Conservation (phyloP, 2,888 invertebrate genomes). For the Noctua comes region DNA sequence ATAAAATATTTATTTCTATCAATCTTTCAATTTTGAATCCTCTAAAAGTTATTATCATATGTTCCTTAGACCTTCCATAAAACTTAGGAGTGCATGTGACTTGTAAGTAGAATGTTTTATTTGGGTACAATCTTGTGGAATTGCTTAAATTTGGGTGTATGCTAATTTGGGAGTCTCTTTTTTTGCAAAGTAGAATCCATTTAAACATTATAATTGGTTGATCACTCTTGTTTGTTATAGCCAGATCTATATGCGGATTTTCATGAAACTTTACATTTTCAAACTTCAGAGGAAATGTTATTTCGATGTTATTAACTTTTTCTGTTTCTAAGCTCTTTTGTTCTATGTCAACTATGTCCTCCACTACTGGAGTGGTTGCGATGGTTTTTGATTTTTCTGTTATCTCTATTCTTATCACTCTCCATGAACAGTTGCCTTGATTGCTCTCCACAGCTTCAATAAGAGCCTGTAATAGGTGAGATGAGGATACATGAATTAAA, state of each 20-base stretch:
- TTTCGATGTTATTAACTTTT: constrained; percentile 87
- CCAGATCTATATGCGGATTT: constrained; percentile 71
- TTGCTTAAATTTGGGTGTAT: constrained; percentile 82
- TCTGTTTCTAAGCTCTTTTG: constrained; percentile 75
- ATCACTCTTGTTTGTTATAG: constrained; percentile 85
- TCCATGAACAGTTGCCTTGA: constrained; percentile 90
- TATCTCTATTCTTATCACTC: constrained; percentile 88
- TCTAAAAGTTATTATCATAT: constrained; percentile 91
- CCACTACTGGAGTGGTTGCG: constrained; percentile 50
- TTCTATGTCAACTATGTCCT: constrained; percentile 74
- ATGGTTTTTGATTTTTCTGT: constrained; percentile 71
- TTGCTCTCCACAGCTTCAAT: constrained; percentile 94
- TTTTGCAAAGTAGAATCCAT: constrained; percentile 88
- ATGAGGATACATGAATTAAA: not conserved
- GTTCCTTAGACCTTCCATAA: constrained; percentile 91
- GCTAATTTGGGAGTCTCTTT: constrained; percentile 88
- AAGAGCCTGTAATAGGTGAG: constrained; percentile 82
- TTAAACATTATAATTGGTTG: constrained; percentile 84
- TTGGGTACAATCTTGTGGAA: constrained; percentile 81
- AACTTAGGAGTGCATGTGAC: constrained; percentile 90
- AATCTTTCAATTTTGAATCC: constrained; percentile 91
- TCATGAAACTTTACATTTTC: constrained; percentile 82
- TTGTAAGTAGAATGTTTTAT: constrained; percentile 81
- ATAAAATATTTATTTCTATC: constrained; percentile 88
- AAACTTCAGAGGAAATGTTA: constrained; percentile 89